Conservation (phyloP, 2,113 vertebrate species). For the Platichthys stellatus region DNA sequence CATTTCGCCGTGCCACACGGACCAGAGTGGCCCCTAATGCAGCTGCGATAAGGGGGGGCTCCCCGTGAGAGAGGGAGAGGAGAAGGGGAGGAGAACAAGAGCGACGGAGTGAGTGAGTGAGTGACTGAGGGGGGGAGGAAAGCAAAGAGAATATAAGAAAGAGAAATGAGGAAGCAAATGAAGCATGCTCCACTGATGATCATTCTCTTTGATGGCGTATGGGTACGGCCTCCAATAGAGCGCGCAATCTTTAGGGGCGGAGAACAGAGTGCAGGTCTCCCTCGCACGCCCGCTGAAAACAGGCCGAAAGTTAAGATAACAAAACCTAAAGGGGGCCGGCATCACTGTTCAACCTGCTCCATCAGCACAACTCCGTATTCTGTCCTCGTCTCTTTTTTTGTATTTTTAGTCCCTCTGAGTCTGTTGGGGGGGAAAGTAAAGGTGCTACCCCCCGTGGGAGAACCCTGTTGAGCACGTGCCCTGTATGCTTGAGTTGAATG, state of each 20-base stretch:
- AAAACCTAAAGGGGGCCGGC: conserved; percentile 7
- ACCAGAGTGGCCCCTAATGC: conserved; percentile 69
- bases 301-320: conserved; percentile 38
- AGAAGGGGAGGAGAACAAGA: conserved; percentile 8
- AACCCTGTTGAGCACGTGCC: not conserved
- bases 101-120: conserved; percentile 10
- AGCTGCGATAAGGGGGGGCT: conserved; percentile 56
- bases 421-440: not conserved
- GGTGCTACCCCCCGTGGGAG: conserved; percentile 20
- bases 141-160: conserved; percentile 56
- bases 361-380: conserved; percentile 14
- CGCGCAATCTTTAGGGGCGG: conserved; percentile 45
- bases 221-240: conserved; percentile 38
- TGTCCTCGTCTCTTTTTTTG: not conserved
- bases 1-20: conserved; percentile 63
- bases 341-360: not conserved
- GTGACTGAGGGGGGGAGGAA: conserved; percentile 14
- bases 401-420: not conserved
- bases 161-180: conserved; percentile 68
- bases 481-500: conserved; percentile 9
- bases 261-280: conserved; percentile 29
- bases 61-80: conserved; percentile 28
- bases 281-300: conserved; percentile 22
- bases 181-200: conserved; percentile 62
- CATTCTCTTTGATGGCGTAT: conserved; percentile 65